phyloP scores from a whole-genome alignment of 2,113 vertebrate species.

The Opisthocomus hoazin region DNA sequence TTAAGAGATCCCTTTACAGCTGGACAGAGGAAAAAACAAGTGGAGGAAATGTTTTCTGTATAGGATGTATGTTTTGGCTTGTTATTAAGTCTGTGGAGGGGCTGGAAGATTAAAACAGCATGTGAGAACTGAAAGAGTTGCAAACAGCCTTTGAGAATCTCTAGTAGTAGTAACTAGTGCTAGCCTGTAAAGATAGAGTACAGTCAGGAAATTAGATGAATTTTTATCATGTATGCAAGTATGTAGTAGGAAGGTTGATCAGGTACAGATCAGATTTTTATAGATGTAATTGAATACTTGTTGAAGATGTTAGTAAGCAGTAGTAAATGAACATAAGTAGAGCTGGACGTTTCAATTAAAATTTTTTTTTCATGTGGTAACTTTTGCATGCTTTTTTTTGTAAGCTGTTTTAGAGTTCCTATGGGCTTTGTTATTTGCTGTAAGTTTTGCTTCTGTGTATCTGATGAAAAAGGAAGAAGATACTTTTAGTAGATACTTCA shows the following conservation, averaged over 20 bases:
- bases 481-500: neutral
- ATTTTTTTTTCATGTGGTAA: neutral
- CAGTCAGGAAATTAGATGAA: neutral
- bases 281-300: neutral
- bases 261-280: neutral
- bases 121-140: neutral
- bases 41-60: neutral
- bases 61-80: neutral
- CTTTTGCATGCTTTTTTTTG: neutral
- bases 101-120: neutral
- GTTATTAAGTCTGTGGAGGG: neutral
- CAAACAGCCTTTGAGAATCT: neutral
- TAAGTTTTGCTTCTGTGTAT: neutral
- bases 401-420: neutral
- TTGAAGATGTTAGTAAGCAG: neutral
- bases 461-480: neutral
- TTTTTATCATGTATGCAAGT: neutral
- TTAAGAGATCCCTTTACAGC: neutral
- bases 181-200: neutral
- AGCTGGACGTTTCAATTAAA: neutral
- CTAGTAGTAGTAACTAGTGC: neutral
- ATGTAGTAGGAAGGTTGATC: neutral
- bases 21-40: neutral
- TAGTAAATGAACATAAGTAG: neutral
- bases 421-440: neutral